phyloP scores from a whole-genome alignment of 2,113 vertebrate genomes.

The Fulica atra region DNA sequence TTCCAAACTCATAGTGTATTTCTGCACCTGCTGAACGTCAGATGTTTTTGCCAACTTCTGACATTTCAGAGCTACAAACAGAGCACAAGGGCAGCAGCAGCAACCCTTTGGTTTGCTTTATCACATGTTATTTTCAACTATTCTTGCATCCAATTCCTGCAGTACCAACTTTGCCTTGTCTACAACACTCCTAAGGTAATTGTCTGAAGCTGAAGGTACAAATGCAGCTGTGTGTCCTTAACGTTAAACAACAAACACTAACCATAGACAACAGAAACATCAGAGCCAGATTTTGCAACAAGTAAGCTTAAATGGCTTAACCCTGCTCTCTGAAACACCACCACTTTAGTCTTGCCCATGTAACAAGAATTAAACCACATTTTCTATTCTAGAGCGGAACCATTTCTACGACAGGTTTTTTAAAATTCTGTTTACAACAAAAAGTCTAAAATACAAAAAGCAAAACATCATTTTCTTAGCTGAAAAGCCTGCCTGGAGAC shows the following conservation, averaged over 20 bases:
- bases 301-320: neutral
- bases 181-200: neutral
- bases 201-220: neutral
- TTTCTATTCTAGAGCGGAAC: neutral
- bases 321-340: neutral
- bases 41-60: neutral
- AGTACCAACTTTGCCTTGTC: neutral
- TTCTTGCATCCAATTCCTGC: neutral
- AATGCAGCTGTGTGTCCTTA: neutral
- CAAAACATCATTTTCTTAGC: neutral
- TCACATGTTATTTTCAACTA: fast-evolving
- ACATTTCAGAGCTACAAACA: neutral
- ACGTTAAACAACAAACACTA: neutral
- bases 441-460: neutral
- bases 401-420: neutral
- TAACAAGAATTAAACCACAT: neutral
- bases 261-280: neutral
- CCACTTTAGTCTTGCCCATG: neutral
- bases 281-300: neutral
- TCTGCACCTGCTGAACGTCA: neutral
- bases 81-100: neutral
- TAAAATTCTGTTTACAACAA: neutral
- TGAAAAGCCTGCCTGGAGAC: neutral
- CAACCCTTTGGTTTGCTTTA: neutral
- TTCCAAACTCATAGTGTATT: neutral